Percentiles rank a stretch among this genome's conserved stretches.
Evolutionary conservation across 2,113 vertebrate genomes (phyloP).

Genomic region (Triplophysa rosa): DNA sequence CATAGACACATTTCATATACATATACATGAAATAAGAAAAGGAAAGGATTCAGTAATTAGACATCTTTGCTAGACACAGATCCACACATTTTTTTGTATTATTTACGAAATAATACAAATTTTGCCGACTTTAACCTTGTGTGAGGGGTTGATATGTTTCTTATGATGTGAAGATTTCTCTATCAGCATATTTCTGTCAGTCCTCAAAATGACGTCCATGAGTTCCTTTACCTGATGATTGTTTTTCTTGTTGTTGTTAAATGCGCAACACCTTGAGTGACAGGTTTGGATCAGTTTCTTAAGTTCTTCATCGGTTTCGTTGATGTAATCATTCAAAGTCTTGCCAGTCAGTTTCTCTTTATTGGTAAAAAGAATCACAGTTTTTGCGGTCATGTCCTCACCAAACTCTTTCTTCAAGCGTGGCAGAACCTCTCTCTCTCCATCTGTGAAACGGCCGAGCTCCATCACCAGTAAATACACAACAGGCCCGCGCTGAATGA

Average conservation of each 20-base stretch:
- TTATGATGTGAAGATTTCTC: background rate
- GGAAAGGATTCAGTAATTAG: no score
- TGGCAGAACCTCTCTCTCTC: slow-evolving; percentile 9
- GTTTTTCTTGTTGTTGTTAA: slow-evolving; percentile 18
- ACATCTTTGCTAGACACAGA: no score
- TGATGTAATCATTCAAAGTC: slow-evolving; percentile 3
- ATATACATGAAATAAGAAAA: no score
- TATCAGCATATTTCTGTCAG: background rate
- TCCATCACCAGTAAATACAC: slow-evolving; percentile 41
- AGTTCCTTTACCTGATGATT: background rate
- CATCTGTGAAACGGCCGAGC: slow-evolving; percentile 26
- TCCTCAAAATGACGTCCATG: slow-evolving; percentile 6
- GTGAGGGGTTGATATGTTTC: no score
- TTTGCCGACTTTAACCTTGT: no score
- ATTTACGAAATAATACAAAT: no score
- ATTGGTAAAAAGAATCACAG: slow-evolving; percentile 43
- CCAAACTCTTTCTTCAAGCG: slow-evolving; percentile 34
- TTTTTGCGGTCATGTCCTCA: slow-evolving; percentile 1
- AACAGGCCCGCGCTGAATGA: slow-evolving; percentile 3
- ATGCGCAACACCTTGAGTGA: slow-evolving; percentile 33
- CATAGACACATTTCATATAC: no score
- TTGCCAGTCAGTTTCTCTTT: slow-evolving; percentile 31
- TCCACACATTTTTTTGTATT: no score
- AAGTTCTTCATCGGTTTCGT: background rate
- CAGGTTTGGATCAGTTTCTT: slow-evolving; percentile 25